Evolutionary conservation across 2,113 vertebrate species (phyloP).

Genomic region (Lophura nycthemera): DNA sequence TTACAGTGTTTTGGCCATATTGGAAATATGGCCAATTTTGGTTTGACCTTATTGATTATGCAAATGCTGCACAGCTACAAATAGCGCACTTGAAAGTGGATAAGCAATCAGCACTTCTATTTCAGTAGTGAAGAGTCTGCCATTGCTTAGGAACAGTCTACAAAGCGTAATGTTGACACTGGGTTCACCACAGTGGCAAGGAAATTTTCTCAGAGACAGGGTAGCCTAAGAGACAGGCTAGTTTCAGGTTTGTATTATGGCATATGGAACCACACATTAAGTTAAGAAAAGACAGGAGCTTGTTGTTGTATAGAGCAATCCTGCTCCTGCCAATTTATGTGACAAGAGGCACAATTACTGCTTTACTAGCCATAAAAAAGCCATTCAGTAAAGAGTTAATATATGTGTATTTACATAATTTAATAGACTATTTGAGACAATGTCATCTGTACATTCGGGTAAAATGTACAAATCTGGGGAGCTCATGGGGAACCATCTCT

Average conservation of each 20-base stretch:
- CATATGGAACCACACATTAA: fast-evolving
- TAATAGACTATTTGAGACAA: not conserved
- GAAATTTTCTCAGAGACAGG: not conserved
- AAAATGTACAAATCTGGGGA: not conserved
- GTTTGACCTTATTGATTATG: not conserved
- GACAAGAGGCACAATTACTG: not conserved
- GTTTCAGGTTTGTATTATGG: not conserved
- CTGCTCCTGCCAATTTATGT: not conserved
- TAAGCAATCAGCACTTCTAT: not conserved
- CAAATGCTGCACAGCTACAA: not conserved
- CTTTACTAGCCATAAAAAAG: not conserved
- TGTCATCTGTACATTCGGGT: not conserved
- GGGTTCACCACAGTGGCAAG: fast-evolving
- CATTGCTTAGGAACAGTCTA: not conserved
- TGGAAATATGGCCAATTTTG: not conserved
- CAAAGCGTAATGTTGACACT: fast-evolving
- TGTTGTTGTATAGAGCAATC: not conserved
- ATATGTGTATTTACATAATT: not conserved
- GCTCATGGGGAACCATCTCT: not conserved
- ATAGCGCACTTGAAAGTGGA: not conserved
- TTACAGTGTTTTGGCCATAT: not conserved
- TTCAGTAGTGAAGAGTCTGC: not conserved
- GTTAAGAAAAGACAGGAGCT: not conserved
- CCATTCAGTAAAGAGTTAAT: not conserved
- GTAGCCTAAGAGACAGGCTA: not conserved